Conservation (phyloP, 2,113 vertebrate species). For the Paraplagusia blochii region DNA sequence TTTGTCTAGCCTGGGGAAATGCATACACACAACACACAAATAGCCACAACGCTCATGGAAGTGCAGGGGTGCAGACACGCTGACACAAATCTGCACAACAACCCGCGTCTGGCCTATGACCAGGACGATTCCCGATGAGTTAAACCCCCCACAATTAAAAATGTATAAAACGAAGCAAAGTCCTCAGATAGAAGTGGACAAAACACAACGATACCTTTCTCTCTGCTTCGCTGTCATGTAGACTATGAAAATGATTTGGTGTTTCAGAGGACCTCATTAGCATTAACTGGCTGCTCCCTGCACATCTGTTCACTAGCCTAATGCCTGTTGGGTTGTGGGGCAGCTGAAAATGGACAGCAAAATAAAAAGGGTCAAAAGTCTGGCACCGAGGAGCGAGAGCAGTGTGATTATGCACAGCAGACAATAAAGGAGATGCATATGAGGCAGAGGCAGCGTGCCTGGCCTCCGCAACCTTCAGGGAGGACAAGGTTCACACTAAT, state of each 20-base stretch:
- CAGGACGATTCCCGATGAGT: slow-evolving; percentile 8
- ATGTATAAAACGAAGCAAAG: slow-evolving; percentile 17
- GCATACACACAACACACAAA: slow-evolving; percentile 22
- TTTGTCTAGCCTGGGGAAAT: slow-evolving; percentile 61
- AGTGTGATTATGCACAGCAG: slow-evolving; percentile 74
- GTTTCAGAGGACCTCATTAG: slow-evolving; percentile 68
- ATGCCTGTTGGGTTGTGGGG: slow-evolving; percentile 67
- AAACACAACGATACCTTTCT: slow-evolving; percentile 4
- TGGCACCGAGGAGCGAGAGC: slow-evolving; percentile 60
- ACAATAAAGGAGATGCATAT: slow-evolving; percentile 75
- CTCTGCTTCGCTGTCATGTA: slow-evolving; percentile 21
- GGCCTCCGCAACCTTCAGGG: slow-evolving; percentile 67
- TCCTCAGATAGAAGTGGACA: slow-evolving; percentile 17
- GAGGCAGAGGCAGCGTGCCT: slow-evolving; percentile 54
- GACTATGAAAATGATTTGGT: slow-evolving; percentile 63
- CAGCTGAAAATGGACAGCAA: slow-evolving; percentile 75
- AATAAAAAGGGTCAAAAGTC: slow-evolving; percentile 81
- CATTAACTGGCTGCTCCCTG: slow-evolving; percentile 62
- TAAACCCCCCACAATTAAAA: slow-evolving; percentile 20
- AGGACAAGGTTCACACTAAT: slow-evolving; percentile 55
- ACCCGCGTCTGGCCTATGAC: slow-evolving; percentile 3
- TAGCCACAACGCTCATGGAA: slow-evolving; percentile 4
- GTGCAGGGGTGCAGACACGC: slow-evolving; percentile 6
- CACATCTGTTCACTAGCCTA: slow-evolving; percentile 76
- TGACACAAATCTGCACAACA: slow-evolving; percentile 13